Conservation (phyloP, 2,797 vertebrate genomes). For the Spea hammondii region DNA sequence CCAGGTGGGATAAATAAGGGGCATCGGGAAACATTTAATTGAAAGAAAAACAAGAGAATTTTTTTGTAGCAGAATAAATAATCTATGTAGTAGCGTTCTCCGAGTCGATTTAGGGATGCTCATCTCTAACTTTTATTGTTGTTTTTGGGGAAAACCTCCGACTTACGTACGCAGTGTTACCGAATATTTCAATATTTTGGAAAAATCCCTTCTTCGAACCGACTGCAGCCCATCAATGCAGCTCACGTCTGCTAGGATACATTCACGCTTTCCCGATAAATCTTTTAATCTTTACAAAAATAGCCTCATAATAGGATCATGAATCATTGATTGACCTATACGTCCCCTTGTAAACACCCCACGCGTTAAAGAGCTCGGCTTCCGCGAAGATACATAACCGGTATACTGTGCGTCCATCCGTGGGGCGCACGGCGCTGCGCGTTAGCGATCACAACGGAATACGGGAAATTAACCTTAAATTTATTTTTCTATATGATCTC, state of each 20-base stretch:
- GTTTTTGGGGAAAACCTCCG: background rate
- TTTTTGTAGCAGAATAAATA: background rate
- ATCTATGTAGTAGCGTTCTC: background rate
- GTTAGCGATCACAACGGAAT: background rate
- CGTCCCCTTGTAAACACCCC: slow-evolving; percentile 43
- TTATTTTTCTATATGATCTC: background rate
- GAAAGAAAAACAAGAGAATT: background rate
- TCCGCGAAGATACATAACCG: background rate
- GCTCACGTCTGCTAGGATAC: slow-evolving; percentile 5
- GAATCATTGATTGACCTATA: slow-evolving; percentile 54
- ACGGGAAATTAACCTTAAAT: background rate
- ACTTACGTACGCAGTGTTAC: background rate
- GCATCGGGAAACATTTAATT: background rate
- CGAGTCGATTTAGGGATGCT: background rate
- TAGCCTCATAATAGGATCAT: slow-evolving; percentile 42
- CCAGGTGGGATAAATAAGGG: background rate
- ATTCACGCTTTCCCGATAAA: slow-evolving; percentile 38
- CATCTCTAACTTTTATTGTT: slow-evolving; percentile 2
- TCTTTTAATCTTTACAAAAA: slow-evolving; percentile 37
- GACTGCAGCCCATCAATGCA: slow-evolving; percentile 5
- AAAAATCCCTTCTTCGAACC: background rate
- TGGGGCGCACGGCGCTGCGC: background rate
- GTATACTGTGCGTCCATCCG: background rate
- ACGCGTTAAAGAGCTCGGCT: background rate
- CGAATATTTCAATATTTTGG: slow-evolving; percentile 1